Percentiles rank a stretch among this genome's conserved stretches.
Evolutionary conservation across 2,888 invertebrate genomes (phyloP).

Genomic region (Callyntrura guangdongensis): DNA sequence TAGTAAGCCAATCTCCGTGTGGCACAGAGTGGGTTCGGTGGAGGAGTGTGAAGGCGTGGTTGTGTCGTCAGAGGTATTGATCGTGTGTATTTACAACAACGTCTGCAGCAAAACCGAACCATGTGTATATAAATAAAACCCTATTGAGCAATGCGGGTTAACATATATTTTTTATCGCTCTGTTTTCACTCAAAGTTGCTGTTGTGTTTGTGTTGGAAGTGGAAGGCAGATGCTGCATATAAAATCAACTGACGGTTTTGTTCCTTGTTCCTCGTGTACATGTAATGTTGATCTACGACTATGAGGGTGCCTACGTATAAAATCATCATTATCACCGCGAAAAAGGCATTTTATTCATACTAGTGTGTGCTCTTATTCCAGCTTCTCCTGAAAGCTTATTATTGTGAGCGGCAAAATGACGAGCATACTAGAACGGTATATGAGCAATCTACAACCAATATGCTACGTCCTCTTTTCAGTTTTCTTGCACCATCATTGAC

Average conservation of each 20-base stretch:
- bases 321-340: no score
- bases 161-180: not conserved
- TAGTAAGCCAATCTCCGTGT: constrained; percentile 35
- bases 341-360: no score
- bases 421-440: no score
- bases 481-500: no score
- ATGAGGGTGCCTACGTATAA: no score
- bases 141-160: not conserved
- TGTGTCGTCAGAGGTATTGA: constrained; percentile 64
- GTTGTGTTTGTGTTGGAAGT: no score
- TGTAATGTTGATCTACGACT: not conserved
- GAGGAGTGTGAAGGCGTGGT: constrained; percentile 71
- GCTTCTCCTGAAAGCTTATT: no score
- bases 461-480: no score
- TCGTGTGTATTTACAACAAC: constrained; percentile 7
- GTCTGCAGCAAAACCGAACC: constrained; percentile 24
- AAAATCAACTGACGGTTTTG: not conserved
- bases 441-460: no score
- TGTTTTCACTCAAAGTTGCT: not conserved
- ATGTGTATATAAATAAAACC: constrained; percentile 37
- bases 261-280: not conserved
- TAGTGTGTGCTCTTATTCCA: no score
- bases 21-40: constrained; percentile 44
- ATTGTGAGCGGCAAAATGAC: no score
- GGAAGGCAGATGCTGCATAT: not conserved